These are phyloP conservation scores for Regulus satrapa DNA, from an alignment of 2,113 vertebrate species.

Conservation along the genomic window DNA sequence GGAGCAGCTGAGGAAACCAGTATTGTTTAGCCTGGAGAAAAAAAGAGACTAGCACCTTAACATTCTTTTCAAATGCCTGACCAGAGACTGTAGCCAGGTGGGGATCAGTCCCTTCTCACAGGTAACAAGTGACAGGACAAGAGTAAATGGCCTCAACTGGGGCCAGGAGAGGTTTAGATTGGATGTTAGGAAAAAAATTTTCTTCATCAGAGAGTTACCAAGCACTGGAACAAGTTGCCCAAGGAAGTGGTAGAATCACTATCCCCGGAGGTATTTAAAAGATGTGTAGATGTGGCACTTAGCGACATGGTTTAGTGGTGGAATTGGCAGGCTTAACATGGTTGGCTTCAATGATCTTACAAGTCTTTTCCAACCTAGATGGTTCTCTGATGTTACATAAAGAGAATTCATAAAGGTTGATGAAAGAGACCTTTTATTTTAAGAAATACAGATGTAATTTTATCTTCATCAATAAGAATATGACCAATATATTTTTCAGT, in stretches of 20 bases:
- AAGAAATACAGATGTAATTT: neutral
- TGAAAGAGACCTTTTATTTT: neutral
- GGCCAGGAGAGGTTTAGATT: neutral
- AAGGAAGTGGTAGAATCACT: neutral
- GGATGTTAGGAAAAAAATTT: neutral
- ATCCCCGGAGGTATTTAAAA: neutral
- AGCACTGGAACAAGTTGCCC: neutral
- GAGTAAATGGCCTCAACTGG: neutral
- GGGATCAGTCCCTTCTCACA: accelerated
- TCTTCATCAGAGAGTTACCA: neutral
- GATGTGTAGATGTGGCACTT: accelerated
- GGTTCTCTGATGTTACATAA: neutral
- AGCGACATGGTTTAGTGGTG: neutral
- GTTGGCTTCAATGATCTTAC: neutral
- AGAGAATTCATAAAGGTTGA: neutral
- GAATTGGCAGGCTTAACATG: neutral
- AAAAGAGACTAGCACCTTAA: neutral
- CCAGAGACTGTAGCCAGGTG: accelerated
- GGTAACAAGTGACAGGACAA: neutral
- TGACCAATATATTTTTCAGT: neutral
- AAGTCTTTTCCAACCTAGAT: neutral
- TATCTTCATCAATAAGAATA: neutral
- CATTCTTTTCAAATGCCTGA: neutral
- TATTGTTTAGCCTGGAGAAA: neutral
- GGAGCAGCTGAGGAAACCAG: neutral